phyloP scores from a whole-genome alignment of 2,113 vertebrate genomes.

The Thryonomys swinderianus region DNA sequence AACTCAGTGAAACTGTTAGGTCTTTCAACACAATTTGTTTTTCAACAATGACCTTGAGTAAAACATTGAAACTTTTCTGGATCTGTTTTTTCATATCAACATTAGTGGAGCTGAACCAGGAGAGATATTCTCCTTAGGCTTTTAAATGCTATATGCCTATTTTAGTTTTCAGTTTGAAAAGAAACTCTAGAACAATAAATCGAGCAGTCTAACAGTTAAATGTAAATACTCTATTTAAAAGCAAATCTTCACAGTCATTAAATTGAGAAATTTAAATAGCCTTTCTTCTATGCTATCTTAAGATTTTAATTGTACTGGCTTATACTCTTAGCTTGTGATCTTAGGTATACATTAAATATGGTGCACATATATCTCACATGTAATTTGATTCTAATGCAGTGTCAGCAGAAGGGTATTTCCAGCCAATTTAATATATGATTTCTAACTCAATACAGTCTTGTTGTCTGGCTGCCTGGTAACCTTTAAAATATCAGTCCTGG shows the following conservation, averaged over 20 bases:
- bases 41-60: conserved; percentile 9
- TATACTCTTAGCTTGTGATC: background rate
- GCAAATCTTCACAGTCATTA: background rate
- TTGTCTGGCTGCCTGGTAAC: background rate
- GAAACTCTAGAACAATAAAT: conserved; percentile 51
- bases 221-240: conserved; percentile 37
- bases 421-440: conserved; percentile 20
- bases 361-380: background rate
- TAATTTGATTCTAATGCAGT: background rate
- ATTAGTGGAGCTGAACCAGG: background rate
- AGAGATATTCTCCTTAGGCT: background rate
- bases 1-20: background rate
- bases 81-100: background rate
- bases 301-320: conserved; percentile 24
- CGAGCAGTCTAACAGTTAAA: conserved; percentile 35
- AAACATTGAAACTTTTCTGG: background rate
- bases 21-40: conserved; percentile 35
- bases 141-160: background rate
- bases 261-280: conserved; percentile 20
- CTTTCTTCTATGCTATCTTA: background rate
- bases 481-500: no score
- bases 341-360: background rate
- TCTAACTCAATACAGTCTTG: background rate
- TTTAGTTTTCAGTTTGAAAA: conserved; percentile 20
- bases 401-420: background rate